Conservation (phyloP, 2,888 invertebrate genomes). For the Criorhina ranunculi region DNA sequence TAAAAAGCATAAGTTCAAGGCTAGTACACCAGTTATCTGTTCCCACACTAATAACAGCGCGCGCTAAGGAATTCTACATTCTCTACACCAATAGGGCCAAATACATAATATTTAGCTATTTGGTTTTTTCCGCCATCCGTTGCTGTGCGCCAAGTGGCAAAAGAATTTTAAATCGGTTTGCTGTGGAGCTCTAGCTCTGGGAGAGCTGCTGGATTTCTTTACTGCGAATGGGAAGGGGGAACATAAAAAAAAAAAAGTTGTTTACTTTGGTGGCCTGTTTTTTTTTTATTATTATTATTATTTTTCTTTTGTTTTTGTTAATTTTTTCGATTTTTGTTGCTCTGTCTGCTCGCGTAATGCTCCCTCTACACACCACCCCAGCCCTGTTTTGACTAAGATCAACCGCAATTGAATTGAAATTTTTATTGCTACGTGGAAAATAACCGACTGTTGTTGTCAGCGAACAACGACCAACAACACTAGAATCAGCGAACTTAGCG, state of each 20-base stretch:
- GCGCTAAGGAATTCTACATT: slow-evolving; percentile 46
- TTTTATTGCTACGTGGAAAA: slow-evolving; percentile 59
- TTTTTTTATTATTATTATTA: slow-evolving; percentile 16
- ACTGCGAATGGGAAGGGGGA: neutral
- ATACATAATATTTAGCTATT: slow-evolving; percentile 54
- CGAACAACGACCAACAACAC: slow-evolving; percentile 1
- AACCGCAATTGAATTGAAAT: slow-evolving; percentile 57
- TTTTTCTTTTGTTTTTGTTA: slow-evolving; percentile 7
- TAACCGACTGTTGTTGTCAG: slow-evolving; percentile 45
- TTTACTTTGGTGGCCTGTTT: slow-evolving; percentile 47
- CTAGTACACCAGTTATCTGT: slow-evolving; percentile 58
- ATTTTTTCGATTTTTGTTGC: slow-evolving; percentile 25
- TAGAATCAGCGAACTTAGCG: slow-evolving; percentile 26
- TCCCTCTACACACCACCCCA: neutral
- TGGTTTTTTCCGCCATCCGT: slow-evolving; percentile 17
- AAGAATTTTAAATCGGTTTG: slow-evolving; percentile 53
- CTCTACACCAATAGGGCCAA: slow-evolving; percentile 40
- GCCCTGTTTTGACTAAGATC: slow-evolving; percentile 25
- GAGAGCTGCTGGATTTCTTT: neutral
- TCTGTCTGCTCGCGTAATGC: neutral
- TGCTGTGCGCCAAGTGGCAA: slow-evolving; percentile 56
- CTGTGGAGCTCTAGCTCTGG: slow-evolving; percentile 21
- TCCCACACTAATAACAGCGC: slow-evolving; percentile 45
- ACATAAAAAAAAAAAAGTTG: slow-evolving; percentile 30
- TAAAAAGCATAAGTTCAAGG: slow-evolving; percentile 71